Conservation (phyloP, 2,888 invertebrate species). For the Nesidiocoris tenuis region DNA sequence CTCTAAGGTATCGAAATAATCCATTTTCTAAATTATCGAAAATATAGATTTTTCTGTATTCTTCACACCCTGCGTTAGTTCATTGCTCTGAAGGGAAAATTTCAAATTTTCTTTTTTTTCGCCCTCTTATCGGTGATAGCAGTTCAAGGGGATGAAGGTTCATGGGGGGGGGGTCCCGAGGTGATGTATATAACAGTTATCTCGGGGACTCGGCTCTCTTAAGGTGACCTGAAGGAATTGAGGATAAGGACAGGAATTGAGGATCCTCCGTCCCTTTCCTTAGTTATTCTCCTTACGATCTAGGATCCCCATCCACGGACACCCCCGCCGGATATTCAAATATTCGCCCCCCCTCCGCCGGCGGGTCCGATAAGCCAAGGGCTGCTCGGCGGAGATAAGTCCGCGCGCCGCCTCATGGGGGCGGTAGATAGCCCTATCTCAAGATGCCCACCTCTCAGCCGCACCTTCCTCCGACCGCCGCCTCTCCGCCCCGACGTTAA, state of each 20-base stretch:
- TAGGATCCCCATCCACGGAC: not conserved
- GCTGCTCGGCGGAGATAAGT: conserved; percentile 44
- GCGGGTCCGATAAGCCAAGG: conserved; percentile 41
- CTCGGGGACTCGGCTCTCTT: conserved; percentile 23
- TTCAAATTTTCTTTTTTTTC: too few species aligned
- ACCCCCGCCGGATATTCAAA: conserved; percentile 44
- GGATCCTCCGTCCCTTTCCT: too few species aligned
- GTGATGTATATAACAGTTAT: conserved; percentile 38
- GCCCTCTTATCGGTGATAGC: too few species aligned
- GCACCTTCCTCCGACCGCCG: conserved; percentile 5
- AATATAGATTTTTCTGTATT: too few species aligned
- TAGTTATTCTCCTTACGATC: not conserved
- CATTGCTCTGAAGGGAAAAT: too few species aligned
- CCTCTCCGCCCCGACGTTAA: conserved; percentile 37
- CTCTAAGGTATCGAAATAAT: too few species aligned
- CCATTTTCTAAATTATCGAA: too few species aligned
- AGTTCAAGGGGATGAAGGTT: too few species aligned
- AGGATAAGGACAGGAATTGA: too few species aligned
- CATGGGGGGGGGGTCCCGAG: conserved; percentile 22
- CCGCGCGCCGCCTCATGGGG: conserved; percentile 43
- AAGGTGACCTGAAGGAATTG: too few species aligned
- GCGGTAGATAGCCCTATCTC: conserved; percentile 44
- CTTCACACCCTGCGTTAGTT: too few species aligned
- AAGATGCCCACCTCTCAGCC: conserved; percentile 31
- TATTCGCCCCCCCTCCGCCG: conserved; percentile 36